Evolutionary conservation across 2,113 vertebrate genomes (phyloP), one percentile per base, ranked within the genome.

Genomic region (Lepus europaeus): DNA sequence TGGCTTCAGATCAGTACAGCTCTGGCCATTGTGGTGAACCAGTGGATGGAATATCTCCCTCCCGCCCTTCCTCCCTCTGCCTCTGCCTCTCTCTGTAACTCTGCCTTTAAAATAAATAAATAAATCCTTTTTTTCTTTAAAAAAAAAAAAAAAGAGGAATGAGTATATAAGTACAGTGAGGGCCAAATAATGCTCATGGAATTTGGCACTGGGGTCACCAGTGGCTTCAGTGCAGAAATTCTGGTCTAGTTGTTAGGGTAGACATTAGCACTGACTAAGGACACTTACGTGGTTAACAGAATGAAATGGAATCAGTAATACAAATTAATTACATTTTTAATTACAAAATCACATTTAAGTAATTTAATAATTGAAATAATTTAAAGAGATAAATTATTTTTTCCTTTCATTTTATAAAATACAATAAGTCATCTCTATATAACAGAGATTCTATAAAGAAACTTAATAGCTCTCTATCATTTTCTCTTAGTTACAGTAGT

Each of bases 231-330:
- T 23, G 39, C 51, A 80, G 81, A 85, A 31, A 89, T 33, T 76
- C 31, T 12, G 33, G 13, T 29, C 76, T 49, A 45, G 39, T 23
- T 56, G 45, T 63, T 68, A 39, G 14, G 53, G 95, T 76, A 64
- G 61, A 19, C 39, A 92, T 69, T 6, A 76, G 56, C 14, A 64
- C 69, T 81, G 17, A 17, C 13, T 49, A 72, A 70, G 36, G 53
- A 70, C 45, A 95, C 29, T 68, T 51, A 85, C 79, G 8, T 59
- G 33, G 39, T 56, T 56, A 49, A 61, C 13, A 88, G 64, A 45
- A 27, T 45, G 78, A 39, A 92, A 89, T 36, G 23, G 73, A 84
- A 89, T 82, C 25, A 92, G 90, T 36, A 95, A 56, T 64, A 79
- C 4, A 79, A 79, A 84, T 68, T 49, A 61, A 31, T 59, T 29